These are phyloP conservation scores for Plusia festucae DNA, from an alignment of 2,888 invertebrate genomes.

Conservation along the genomic window DNA sequence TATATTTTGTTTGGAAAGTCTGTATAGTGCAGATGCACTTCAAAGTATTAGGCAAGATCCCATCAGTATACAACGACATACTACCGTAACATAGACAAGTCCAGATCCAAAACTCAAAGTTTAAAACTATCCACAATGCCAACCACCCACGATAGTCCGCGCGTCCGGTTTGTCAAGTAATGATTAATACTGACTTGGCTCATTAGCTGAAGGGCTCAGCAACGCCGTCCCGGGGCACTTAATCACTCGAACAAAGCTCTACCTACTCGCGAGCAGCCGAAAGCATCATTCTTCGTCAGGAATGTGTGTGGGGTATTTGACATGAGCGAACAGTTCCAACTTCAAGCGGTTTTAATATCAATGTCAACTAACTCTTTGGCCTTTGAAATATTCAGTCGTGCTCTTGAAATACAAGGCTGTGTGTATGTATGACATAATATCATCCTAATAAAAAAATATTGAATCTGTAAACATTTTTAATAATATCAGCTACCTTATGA, in stretches of 20 bases:
- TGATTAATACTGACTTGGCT: conserved; percentile 88
- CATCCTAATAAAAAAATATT: no score
- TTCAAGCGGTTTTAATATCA: conserved; percentile 18
- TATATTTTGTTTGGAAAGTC: not conserved
- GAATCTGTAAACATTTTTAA: no score
- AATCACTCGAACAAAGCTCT: conserved; percentile 89
- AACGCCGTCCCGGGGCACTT: conserved; percentile 82
- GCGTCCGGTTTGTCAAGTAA: conserved; percentile 82
- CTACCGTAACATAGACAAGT: conserved; percentile 17
- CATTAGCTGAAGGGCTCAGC: conserved; percentile 89
- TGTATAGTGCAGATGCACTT: no score
- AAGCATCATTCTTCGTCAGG: conserved; percentile 89
- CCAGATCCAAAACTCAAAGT: conserved; percentile 62
- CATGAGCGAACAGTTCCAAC: conserved; percentile 44
- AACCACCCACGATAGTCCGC: conserved; percentile 83
- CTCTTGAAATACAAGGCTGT: no score
- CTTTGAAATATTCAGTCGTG: no score
- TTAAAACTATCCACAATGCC: conserved; percentile 57
- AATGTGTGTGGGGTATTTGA: conserved; percentile 75
- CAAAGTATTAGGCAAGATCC: no score
- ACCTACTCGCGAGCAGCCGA: conserved; percentile 87
- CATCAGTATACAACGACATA: no score
- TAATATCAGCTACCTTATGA: no score
- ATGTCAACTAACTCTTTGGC: not conserved
- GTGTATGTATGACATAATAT: no score